Evolutionary conservation across 1,140 invertebrate species (phyloP).

Genomic region (Trichonephila inaurata): DNA sequence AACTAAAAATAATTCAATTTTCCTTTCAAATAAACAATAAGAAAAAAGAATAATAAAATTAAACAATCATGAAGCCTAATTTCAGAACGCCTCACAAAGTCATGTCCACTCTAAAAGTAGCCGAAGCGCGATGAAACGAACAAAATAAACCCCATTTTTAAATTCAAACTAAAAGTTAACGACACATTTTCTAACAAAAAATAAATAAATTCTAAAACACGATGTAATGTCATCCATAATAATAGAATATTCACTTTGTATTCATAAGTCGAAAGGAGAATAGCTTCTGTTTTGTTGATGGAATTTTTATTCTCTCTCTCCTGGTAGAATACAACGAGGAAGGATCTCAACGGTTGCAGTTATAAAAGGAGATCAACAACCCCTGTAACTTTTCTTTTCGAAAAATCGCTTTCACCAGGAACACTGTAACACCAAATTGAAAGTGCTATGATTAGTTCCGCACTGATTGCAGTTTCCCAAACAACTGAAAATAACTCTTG

Average conservation of each 20-base stretch:
- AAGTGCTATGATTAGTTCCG: background rate
- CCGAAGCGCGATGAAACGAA: background rate
- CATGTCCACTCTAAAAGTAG: background rate
- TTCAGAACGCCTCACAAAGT: background rate
- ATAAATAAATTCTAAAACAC: constrained; percentile 14
- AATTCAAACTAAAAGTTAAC: background rate
- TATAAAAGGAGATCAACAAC: background rate
- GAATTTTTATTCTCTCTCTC: background rate
- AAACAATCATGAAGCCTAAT: background rate
- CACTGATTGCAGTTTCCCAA: background rate
- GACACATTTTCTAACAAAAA: background rate
- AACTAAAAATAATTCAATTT: background rate
- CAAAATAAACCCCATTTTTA: background rate
- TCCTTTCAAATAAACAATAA: background rate
- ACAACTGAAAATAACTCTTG: constrained; percentile 25
- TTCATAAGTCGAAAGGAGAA: background rate
- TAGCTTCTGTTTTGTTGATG: background rate
- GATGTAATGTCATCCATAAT: background rate
- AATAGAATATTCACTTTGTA: background rate
- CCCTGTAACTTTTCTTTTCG: constrained; percentile 1
- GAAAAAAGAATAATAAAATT: background rate
- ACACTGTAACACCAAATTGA: background rate
- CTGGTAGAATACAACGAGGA: background rate
- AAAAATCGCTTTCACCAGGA: background rate
- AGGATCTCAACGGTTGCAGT: background rate